Evolutionary conservation across 2,113 vertebrate genomes (phyloP).

Genomic region (Ptychochromis oligacanthus): DNA sequence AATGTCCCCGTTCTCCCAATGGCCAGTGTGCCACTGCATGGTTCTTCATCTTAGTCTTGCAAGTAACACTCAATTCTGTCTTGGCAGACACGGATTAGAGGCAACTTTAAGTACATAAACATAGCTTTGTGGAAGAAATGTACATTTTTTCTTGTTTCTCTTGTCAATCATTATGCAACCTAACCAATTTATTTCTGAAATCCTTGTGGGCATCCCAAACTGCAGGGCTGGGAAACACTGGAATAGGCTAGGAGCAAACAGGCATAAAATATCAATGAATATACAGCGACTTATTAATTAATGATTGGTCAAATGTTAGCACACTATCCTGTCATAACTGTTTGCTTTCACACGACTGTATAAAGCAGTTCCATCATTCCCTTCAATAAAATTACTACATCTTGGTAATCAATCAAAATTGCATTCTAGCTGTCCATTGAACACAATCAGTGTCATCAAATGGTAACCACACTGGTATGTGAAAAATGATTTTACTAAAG

Average conservation of each 20-base stretch:
- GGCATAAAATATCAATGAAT: not conserved
- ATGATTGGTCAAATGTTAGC: not conserved
- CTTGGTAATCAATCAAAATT: conserved; percentile 8
- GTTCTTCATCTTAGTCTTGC: not conserved
- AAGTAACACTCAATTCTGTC: not conserved
- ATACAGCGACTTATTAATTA: not conserved
- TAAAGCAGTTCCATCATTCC: not conserved
- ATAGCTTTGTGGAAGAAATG: too few species aligned
- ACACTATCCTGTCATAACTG: not conserved
- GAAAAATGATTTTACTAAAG: conserved; percentile 33
- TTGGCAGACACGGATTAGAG: not conserved
- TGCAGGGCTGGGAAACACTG: not conserved
- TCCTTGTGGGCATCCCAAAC: not conserved
- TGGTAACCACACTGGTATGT: conserved; percentile 16
- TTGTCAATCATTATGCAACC: not conserved
- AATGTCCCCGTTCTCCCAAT: not conserved
- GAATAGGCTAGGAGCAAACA: not conserved
- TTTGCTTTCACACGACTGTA: not conserved
- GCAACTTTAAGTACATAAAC: too few species aligned
- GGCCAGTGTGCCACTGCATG: not conserved
- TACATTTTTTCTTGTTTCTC: not conserved
- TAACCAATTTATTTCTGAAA: not conserved
- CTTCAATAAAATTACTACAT: not conserved
- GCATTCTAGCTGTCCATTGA: conserved; percentile 4
- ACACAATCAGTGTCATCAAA: conserved; percentile 23